A percentile compares a stretch with the other conserved stretches of the same genome.
Evolutionary conservation across 2,113 vertebrate genomes (phyloP).

Genomic region (Oxyruncus cristatus): DNA sequence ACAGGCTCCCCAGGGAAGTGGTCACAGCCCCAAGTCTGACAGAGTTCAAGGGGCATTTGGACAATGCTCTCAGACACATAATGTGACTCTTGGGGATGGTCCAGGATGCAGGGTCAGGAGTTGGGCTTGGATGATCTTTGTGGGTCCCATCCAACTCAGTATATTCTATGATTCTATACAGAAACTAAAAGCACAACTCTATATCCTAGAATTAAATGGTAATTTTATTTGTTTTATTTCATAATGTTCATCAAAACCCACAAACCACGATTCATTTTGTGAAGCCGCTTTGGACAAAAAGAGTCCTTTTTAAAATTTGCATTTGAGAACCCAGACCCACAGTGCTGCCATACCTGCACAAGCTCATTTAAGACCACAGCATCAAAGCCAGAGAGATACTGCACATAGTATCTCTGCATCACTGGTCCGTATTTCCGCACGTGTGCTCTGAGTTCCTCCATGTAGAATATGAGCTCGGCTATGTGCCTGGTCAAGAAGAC

Average conservation of each 20-base stretch:
- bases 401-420: constrained; percentile 98
- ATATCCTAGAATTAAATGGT: background rate
- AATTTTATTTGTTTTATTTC: background rate
- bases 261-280: background rate
- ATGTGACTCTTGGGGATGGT: background rate
- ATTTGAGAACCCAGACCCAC: background rate
- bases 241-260: rapidly evolving
- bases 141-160: background rate
- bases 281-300: background rate
- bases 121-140: background rate
- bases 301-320: too few species aligned
- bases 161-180: background rate
- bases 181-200: background rate
- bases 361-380: constrained; percentile 98
- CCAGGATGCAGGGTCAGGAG: background rate
- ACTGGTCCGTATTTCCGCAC: constrained; percentile 96
- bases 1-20: background rate
- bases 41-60: background rate
- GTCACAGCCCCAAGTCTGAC: background rate
- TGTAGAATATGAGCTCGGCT: constrained; percentile 98
- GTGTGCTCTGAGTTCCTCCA: constrained; percentile 96
- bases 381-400: constrained; percentile 97
- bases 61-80: background rate
- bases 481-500: constrained; percentile 81
- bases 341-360: constrained; percentile 84